These are phyloP conservation scores for Triplophysa bombifrons DNA, from an alignment of 2,797 vertebrate genomes.

Conservation along the genomic window DNA sequence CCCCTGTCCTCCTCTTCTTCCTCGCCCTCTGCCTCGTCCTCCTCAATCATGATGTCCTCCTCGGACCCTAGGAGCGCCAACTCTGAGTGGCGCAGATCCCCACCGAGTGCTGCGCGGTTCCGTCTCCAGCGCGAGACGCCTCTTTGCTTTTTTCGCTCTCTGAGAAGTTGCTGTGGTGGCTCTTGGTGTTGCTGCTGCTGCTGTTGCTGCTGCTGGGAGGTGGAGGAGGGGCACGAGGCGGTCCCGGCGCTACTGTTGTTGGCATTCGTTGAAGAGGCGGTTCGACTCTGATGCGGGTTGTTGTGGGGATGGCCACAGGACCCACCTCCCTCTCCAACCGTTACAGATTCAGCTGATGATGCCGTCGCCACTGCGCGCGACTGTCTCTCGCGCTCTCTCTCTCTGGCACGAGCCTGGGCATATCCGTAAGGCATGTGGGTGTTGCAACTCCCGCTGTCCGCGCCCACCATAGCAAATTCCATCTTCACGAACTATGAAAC, in stretches of 20 bases:
- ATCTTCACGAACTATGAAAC: conserved; percentile 73
- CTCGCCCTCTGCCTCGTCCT: conserved; percentile 76
- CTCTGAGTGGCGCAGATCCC: conserved; percentile 89
- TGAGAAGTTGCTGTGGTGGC: conserved; percentile 72
- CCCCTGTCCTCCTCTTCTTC: conserved; percentile 66
- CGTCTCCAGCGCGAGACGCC: conserved; percentile 81
- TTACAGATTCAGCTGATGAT: conserved; percentile 74
- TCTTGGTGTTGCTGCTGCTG: conserved; percentile 74
- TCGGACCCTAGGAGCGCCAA: conserved; percentile 92
- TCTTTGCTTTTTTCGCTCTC: conserved; percentile 77
- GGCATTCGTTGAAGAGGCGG: conserved; percentile 77
- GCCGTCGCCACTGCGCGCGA: conserved; percentile 81
- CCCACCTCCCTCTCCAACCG: conserved; percentile 75
- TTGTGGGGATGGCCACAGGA: conserved; percentile 55
- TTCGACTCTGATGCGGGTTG: conserved; percentile 81
- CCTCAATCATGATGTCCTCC: conserved; percentile 92
- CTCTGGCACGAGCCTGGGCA: conserved; percentile 85
- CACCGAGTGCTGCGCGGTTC: conserved; percentile 84
- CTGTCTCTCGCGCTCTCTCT: conserved; percentile 85
- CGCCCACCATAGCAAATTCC: conserved; percentile 99
- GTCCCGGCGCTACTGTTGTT: conserved; percentile 75
- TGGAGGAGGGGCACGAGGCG: conserved; percentile 78
- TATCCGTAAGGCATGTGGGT: conserved; percentile 95
- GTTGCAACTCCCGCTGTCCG: conserved; percentile 92
- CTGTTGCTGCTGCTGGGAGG: conserved; percentile 59